Evolutionary conservation across 2,113 vertebrate species (phyloP).

Genomic region (Fulmarus glacialis): DNA sequence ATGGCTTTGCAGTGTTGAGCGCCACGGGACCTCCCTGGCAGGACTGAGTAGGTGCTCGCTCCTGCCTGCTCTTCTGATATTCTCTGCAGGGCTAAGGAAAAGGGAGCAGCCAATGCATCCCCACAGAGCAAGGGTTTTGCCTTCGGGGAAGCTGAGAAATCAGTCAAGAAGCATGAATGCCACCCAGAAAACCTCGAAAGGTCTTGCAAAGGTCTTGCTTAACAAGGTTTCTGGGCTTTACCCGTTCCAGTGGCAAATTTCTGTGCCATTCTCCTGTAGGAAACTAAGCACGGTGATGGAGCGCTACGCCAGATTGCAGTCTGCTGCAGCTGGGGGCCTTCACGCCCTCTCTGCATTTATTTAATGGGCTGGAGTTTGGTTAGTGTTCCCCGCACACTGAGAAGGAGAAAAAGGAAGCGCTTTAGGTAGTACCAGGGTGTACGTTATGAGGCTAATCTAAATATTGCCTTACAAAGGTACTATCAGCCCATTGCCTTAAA

Average conservation of each 20-base stretch:
- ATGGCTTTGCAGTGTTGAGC: fast-evolving
- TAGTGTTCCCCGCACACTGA: background rate
- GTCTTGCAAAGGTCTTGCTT: background rate
- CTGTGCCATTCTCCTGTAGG: background rate
- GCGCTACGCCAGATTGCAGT: background rate
- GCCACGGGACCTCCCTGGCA: background rate
- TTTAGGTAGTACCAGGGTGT: background rate
- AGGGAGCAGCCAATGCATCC: background rate
- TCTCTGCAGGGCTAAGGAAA: background rate
- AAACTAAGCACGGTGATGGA: background rate
- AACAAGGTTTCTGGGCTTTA: background rate
- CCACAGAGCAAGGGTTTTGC: background rate
- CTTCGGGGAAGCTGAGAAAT: background rate
- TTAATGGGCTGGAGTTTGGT: background rate
- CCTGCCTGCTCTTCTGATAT: background rate
- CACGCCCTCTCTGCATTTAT: background rate
- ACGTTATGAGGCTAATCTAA: background rate
- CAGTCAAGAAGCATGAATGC: background rate
- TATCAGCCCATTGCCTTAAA: background rate
- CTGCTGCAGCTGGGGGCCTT: background rate
- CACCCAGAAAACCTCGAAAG: background rate
- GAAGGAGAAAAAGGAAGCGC: background rate
- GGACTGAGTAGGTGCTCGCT: background rate
- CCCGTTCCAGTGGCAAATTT: background rate
- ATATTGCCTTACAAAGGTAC: background rate